Evolutionary conservation across 1,140 invertebrate genomes (phyloP).

Genomic region (Gonatopus flavifemur): DNA sequence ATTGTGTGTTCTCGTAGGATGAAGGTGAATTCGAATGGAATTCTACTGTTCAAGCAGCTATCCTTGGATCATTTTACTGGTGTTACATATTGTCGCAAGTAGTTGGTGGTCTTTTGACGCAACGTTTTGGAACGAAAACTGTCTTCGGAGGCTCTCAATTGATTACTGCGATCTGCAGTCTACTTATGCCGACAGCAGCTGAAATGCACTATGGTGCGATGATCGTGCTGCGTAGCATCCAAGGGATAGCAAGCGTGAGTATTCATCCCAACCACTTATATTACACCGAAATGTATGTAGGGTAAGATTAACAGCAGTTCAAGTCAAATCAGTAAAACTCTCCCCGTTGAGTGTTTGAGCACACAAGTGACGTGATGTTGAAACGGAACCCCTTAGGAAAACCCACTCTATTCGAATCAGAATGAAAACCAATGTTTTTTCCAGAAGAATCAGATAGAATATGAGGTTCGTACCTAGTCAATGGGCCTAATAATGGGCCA

Average conservation of each 20-base stretch:
- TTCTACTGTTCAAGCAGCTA: conserved; percentile 63
- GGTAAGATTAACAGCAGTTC: not conserved
- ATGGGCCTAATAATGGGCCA: no score
- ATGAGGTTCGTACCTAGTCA: no score
- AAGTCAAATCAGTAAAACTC: not conserved
- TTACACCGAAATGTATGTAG: not conserved
- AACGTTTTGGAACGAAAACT: conserved; percentile 76
- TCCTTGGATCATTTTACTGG: conserved; percentile 73
- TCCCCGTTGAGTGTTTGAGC: not conserved
- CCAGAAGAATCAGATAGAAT: no score
- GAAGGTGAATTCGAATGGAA: conserved; percentile 67
- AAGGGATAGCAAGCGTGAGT: conserved; percentile 69
- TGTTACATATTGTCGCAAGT: conserved; percentile 73
- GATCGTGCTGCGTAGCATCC: conserved; percentile 66
- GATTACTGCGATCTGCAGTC: conserved; percentile 68
- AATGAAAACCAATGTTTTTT: no score
- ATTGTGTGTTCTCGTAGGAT: no score
- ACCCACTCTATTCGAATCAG: no score
- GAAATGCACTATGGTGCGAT: conserved; percentile 64
- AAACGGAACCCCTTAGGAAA: no score
- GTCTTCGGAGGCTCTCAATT: conserved; percentile 76
- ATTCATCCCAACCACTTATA: not conserved
- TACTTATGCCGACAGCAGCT: conserved; percentile 67
- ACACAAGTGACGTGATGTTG: no score
- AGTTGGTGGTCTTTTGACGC: conserved; percentile 72